Conservation (phyloP, 2,113 vertebrate species). For the Mormoops blainvillei region DNA sequence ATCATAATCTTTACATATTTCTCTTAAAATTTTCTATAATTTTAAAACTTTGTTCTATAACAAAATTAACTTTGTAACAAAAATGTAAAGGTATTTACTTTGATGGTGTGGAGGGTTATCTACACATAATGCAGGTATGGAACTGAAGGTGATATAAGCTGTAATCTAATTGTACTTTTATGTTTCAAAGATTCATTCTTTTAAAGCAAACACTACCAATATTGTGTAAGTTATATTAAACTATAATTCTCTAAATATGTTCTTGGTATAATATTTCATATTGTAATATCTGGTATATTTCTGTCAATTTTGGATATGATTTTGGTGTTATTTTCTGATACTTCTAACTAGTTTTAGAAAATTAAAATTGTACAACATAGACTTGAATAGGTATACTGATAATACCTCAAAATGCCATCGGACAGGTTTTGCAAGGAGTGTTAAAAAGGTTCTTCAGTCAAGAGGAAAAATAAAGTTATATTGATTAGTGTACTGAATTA, state of each 20-base stretch:
- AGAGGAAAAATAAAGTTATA: background rate
- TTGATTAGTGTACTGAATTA: background rate
- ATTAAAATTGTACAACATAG: background rate
- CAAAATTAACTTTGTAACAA: background rate
- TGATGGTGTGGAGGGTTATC: background rate
- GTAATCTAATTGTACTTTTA: background rate
- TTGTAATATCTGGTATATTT: background rate
- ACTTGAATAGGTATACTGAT: background rate
- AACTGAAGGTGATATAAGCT: background rate
- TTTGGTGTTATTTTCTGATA: background rate
- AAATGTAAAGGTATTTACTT: background rate
- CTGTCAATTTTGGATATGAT: background rate
- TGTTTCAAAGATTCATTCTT: background rate
- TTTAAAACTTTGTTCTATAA: background rate
- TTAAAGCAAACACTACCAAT: background rate
- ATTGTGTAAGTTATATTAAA: background rate
- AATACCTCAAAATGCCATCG: background rate
- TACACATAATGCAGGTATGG: background rate
- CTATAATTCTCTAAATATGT: background rate
- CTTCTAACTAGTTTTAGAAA: background rate
- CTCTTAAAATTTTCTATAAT: background rate
- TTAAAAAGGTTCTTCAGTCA: background rate
- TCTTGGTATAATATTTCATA: background rate
- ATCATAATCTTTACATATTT: background rate
- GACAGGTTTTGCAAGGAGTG: background rate